Percentiles rank a stretch among this genome's conserved stretches.
phyloP scores from a whole-genome alignment of 2,888 invertebrate species.

The Lithophane socia region DNA sequence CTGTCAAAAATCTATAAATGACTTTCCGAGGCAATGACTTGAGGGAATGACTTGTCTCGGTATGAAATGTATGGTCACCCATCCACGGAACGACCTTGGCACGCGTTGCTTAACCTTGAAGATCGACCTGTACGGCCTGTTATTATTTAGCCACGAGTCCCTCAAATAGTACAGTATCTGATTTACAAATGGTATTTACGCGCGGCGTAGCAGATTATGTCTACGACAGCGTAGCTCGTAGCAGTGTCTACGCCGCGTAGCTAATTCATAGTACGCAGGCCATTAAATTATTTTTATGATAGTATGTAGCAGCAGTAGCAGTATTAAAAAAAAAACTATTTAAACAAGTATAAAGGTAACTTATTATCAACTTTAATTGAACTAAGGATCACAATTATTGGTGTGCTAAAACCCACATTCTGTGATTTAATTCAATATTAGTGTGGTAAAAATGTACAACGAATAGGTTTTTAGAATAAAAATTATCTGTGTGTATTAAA shows the following conservation, averaged over 20 bases:
- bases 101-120: background rate
- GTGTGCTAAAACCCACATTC: background rate
- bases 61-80: no score
- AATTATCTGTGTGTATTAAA: background rate
- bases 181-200: background rate
- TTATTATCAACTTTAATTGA: background rate
- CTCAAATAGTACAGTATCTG: background rate
- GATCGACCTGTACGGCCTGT: background rate
- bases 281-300: background rate
- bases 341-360: background rate
- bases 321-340: no score
- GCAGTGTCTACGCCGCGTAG: background rate
- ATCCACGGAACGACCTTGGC: no score
- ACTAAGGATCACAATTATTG: background rate
- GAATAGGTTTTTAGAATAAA: background rate
- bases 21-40: no score
- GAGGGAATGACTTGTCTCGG: no score
- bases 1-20: no score
- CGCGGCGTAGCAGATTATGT: background rate
- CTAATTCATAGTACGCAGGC: background rate
- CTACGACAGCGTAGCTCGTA: slow-evolving; percentile 21
- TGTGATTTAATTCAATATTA: background rate
- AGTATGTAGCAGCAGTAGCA: no score
- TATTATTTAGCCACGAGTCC: background rate
- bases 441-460: background rate